These are phyloP conservation scores for Drosophila mojavensis DNA, from an alignment of 1,140 invertebrate species.

Conservation along the genomic window DNA sequence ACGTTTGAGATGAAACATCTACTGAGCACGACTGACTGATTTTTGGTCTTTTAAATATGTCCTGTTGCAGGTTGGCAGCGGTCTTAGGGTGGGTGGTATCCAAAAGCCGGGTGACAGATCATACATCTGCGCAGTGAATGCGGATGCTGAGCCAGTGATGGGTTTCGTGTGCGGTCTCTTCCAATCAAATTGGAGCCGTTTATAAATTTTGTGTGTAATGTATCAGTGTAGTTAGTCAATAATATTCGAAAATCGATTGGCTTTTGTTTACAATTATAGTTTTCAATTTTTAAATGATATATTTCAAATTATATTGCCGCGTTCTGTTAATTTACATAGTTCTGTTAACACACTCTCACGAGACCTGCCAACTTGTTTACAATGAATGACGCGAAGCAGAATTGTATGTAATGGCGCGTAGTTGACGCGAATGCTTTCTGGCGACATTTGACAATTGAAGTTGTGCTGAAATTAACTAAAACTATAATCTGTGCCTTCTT, in stretches of 20 bases:
- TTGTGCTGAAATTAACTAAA: background rate
- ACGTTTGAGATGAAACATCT: conserved; percentile 64
- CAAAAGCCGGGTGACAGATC: conserved; percentile 73
- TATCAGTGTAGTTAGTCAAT: background rate
- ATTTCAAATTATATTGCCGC: background rate
- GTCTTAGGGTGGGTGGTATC: conserved; percentile 35
- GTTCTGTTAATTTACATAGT: conserved; percentile 1
- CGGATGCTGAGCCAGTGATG: conserved; percentile 27
- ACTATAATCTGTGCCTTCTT: conserved; percentile 2
- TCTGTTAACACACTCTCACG: conserved; percentile 5
- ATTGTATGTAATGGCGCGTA: conserved; percentile 26
- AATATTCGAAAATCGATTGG: background rate
- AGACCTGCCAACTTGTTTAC: conserved; percentile 3
- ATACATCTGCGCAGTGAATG: conserved; percentile 65
- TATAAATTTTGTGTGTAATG: background rate
- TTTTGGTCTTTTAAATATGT: conserved; percentile 58
- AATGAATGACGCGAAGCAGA: conserved; percentile 11
- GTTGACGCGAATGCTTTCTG: conserved; percentile 1
- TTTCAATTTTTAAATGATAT: background rate
- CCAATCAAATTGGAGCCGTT: background rate
- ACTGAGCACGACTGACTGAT: conserved; percentile 52
- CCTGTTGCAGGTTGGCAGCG: conserved; percentile 56
- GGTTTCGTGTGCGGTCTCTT: background rate
- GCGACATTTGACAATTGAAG: conserved; percentile 18
- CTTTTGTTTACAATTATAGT: background rate